These are phyloP conservation scores for Microcebus ravelobensis DNA, from an alignment of 2,113 vertebrate genomes.

Conservation along the genomic window DNA sequence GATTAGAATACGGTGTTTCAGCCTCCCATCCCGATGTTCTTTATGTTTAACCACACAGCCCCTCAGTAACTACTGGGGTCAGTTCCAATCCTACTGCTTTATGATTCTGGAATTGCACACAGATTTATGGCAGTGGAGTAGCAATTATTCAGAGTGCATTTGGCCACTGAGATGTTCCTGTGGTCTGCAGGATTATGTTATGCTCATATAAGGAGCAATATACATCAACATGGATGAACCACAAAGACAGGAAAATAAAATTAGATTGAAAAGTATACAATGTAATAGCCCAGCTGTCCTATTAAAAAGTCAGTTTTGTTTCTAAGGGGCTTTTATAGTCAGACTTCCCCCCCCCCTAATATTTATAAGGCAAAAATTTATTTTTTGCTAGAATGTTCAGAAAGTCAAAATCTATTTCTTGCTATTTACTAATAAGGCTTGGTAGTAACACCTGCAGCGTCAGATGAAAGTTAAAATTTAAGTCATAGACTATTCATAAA, in stretches of 20 bases:
- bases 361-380: background rate
- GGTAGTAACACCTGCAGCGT: background rate
- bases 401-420: conserved; percentile 28
- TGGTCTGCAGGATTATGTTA: background rate
- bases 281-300: background rate
- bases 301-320: conserved; percentile 54
- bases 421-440: background rate
- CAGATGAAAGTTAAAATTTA: conserved; percentile 47
- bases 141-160: background rate
- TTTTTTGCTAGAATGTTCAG: conserved; percentile 13
- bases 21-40: no score
- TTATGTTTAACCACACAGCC: background rate
- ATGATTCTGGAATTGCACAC: background rate
- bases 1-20: background rate
- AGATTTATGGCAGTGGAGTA: background rate
- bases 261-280: background rate
- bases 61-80: background rate
- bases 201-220: background rate
- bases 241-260: conserved; percentile 19
- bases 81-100: background rate
- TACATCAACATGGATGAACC: background rate
- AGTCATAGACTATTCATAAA: background rate
- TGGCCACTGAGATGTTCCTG: background rate
- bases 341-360: background rate
- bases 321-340: background rate